Percentiles rank a stretch among this genome's conserved stretches.
These are phyloP conservation scores for Sturmia bella DNA, from an alignment of 2,888 invertebrate species.

Conservation along the genomic window DNA sequence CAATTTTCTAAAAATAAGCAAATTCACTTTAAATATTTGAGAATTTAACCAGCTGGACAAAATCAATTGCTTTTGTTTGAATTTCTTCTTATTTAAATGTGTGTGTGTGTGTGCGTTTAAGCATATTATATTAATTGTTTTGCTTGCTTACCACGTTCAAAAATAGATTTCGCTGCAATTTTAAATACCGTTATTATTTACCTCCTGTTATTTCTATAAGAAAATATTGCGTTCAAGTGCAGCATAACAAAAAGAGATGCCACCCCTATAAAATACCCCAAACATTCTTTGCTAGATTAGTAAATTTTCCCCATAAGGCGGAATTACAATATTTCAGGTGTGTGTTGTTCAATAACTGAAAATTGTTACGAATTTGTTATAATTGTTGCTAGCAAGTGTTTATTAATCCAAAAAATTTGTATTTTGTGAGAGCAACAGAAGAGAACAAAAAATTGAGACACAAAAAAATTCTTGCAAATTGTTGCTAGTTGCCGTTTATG, in stretches of 20 bases:
- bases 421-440: no score
- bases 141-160: slow-evolving; percentile 26
- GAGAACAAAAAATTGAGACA: no score
- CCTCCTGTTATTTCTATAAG: slow-evolving; percentile 44
- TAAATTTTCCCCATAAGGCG: no score
- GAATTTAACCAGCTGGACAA: slow-evolving; percentile 50
- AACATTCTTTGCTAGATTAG: background rate
- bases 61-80: slow-evolving; percentile 8
- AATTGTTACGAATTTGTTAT: no score
- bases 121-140: slow-evolving; percentile 8
- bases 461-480: no score
- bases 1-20: slow-evolving; percentile 8
- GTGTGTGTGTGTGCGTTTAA: no score
- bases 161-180: slow-evolving; percentile 36
- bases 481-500: no score
- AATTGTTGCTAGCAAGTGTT: no score
- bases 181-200: slow-evolving; percentile 34
- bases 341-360: no score
- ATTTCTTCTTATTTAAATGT: background rate
- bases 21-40: slow-evolving; percentile 37
- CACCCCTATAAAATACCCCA: background rate
- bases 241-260: slow-evolving; percentile 6
- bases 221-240: background rate
- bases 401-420: no score
- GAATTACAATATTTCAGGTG: no score